A percentile compares a stretch with the other conserved stretches of the same genome.
phyloP scores from a whole-genome alignment of 2,797 vertebrate species.

The Allobates femoralis region DNA sequence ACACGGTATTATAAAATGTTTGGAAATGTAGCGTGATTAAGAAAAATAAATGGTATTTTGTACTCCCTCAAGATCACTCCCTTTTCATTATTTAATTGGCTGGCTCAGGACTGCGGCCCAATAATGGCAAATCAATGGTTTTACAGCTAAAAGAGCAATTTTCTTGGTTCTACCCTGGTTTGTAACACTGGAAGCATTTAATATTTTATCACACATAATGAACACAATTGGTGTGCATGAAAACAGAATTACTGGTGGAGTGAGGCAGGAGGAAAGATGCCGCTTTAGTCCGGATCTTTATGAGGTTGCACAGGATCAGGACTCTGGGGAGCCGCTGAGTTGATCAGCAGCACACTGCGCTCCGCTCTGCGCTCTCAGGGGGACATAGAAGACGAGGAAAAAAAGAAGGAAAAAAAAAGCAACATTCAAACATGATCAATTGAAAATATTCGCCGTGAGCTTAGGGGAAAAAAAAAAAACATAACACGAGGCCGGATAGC shows the following conservation, averaged over 20 bases:
- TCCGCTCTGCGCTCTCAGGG: conserved; percentile 39
- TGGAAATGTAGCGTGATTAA: background rate
- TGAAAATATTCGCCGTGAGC: conserved; percentile 20
- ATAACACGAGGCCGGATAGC: background rate
- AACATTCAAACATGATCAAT: conserved; percentile 56
- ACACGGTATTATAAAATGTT: conserved; percentile 32
- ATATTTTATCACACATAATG: conserved; percentile 63
- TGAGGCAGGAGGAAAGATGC: conserved; percentile 26
- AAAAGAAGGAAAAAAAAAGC: background rate
- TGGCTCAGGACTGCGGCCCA: conserved; percentile 29
- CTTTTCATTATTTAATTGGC: conserved; percentile 53
- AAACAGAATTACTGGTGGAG: conserved; percentile 57
- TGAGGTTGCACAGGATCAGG: conserved; percentile 58
- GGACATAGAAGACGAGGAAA: conserved; percentile 11
- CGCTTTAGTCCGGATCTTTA: conserved; percentile 60
- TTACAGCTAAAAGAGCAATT: conserved; percentile 56
- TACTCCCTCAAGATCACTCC: conserved; percentile 47
- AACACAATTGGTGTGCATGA: conserved; percentile 52
- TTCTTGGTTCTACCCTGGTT: conserved; percentile 33
- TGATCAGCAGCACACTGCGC: conserved; percentile 52
- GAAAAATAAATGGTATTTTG: background rate
- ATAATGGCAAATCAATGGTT: conserved; percentile 56
- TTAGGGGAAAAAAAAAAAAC: background rate
- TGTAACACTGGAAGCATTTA: conserved; percentile 57
- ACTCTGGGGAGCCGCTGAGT: conserved; percentile 46